Percentiles rank a stretch among this genome's conserved stretches.
These are phyloP conservation scores for Morelia viridis DNA, from an alignment of 2,797 vertebrate genomes.

Conservation along the genomic window DNA sequence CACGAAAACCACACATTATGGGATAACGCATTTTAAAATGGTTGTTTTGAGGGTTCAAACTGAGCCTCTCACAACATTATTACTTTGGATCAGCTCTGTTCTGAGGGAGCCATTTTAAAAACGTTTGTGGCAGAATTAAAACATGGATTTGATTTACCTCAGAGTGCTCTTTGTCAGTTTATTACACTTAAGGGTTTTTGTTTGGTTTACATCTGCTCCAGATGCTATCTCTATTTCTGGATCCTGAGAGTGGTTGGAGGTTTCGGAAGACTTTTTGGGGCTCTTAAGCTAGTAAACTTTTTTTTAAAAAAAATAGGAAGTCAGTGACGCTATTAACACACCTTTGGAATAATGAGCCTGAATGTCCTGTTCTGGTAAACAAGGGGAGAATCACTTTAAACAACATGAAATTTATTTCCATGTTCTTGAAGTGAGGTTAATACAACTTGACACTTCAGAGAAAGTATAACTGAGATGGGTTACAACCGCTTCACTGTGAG, in stretches of 20 bases:
- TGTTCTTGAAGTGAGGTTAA: background rate
- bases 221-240: background rate
- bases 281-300: background rate
- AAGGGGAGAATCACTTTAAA: background rate
- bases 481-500: background rate
- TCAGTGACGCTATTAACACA: background rate
- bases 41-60: background rate
- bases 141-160: background rate
- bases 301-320: background rate
- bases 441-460: background rate
- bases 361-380: background rate
- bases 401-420: background rate
- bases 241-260: background rate
- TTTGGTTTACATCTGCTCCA: background rate
- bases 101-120: background rate
- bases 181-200: background rate
- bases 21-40: background rate
- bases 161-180: background rate
- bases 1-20: background rate
- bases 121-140: background rate
- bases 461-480: background rate
- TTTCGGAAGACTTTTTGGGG: background rate
- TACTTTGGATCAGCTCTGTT: background rate
- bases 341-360: background rate
- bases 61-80: background rate